These are phyloP conservation scores for Andrena bucephala DNA, from an alignment of 2,888 invertebrate genomes.

Conservation along the genomic window DNA sequence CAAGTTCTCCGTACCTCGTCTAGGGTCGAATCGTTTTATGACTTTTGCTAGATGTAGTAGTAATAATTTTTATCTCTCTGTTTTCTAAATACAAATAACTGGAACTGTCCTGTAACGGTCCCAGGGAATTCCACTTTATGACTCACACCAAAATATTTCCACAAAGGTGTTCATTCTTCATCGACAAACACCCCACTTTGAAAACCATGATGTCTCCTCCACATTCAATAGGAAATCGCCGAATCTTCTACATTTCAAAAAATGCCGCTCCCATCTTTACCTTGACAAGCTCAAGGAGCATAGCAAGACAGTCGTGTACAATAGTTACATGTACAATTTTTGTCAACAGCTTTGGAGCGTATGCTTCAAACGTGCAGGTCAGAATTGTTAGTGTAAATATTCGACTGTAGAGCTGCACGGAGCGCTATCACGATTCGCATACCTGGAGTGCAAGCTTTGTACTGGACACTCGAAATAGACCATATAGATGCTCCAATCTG, in stretches of 20 bases:
- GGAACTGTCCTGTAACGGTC: background rate
- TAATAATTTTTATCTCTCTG: background rate
- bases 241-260: background rate
- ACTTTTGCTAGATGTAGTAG: background rate
- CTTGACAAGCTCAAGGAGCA: background rate
- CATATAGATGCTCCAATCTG: too few relatives aligned
- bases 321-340: background rate
- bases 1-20: background rate
- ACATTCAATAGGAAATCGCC: background rate
- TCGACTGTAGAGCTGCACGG: background rate
- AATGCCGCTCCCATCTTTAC: background rate
- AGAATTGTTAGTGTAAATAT: background rate
- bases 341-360: constrained; percentile 4
- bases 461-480: background rate
- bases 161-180: background rate
- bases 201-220: background rate
- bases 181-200: background rate
- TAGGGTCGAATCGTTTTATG: background rate
- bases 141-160: background rate
- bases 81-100: background rate
- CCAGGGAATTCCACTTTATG: background rate
- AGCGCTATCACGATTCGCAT: too few relatives aligned
- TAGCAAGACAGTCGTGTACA: background rate
- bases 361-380: background rate
- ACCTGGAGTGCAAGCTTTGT: too few relatives aligned